Evolutionary conservation across 2,797 vertebrate species (phyloP).

Genomic region (Onychomys arenicola): DNA sequence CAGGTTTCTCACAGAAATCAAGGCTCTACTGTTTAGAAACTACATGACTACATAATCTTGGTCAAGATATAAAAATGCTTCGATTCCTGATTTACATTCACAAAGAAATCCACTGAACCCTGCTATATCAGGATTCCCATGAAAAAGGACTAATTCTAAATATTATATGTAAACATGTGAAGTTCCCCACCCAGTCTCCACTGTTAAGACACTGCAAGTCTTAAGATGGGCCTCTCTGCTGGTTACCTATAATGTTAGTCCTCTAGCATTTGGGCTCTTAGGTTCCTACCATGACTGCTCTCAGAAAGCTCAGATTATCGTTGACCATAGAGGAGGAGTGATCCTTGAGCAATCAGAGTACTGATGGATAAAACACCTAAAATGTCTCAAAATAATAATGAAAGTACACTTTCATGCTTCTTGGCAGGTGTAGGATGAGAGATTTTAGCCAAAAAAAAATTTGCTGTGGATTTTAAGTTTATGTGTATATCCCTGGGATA

Average conservation of each 20-base stretch:
- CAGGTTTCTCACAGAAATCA: neutral
- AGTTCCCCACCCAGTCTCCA: fast-evolving
- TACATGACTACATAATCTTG: neutral
- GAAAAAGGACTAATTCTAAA: fast-evolving
- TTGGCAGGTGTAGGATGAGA: neutral
- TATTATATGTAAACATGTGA: neutral
- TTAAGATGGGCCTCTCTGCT: neutral
- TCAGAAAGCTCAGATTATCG: neutral
- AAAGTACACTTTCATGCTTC: neutral
- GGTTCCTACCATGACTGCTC: neutral
- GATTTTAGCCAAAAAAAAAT: neutral
- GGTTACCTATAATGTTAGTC: neutral
- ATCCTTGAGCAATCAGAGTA: neutral
- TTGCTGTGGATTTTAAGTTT: neutral
- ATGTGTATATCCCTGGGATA: neutral
- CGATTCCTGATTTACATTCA: neutral
- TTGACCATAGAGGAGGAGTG: neutral
- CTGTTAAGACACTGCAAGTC: neutral
- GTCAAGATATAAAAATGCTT: neutral
- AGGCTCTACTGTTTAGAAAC: neutral
- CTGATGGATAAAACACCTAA: neutral
- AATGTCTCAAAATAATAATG: neutral
- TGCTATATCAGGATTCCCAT: neutral
- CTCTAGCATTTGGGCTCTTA: neutral
- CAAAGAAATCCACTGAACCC: neutral